These are phyloP conservation scores for Acrobasis repandana DNA, from an alignment of 2,888 invertebrate species.

Conservation along the genomic window DNA sequence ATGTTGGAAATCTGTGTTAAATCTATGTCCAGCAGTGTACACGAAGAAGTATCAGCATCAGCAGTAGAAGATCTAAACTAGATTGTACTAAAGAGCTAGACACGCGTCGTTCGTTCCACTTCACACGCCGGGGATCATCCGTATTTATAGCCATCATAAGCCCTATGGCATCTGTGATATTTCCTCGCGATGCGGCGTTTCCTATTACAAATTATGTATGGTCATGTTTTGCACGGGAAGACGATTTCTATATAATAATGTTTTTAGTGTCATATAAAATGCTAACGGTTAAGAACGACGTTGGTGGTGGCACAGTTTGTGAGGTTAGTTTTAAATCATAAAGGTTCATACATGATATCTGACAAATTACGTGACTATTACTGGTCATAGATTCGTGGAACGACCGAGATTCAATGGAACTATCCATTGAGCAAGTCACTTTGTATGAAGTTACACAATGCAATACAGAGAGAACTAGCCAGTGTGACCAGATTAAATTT, in stretches of 20 bases:
- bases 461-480: too few relatives aligned
- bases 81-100: slow-evolving; percentile 28
- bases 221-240: slow-evolving; percentile 9
- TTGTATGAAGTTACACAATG: too few relatives aligned
- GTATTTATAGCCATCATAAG: slow-evolving; percentile 49
- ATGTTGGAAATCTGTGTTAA: too few relatives aligned
- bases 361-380: background rate
- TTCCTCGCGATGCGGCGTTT: slow-evolving; percentile 21
- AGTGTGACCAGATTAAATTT: too few relatives aligned
- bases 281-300: background rate
- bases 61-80: slow-evolving; percentile 10
- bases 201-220: slow-evolving; percentile 19
- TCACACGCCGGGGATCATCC: slow-evolving; percentile 46
- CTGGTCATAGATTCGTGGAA: too few relatives aligned
- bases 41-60: slow-evolving; percentile 37
- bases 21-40: too few relatives aligned
- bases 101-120: slow-evolving; percentile 56
- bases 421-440: too few relatives aligned
- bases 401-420: too few relatives aligned
- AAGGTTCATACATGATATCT: background rate
- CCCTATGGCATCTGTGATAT: slow-evolving; percentile 32
- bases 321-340: background rate
- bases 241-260: slow-evolving; percentile 7
- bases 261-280: background rate
- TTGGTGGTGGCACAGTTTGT: background rate